A percentile compares a stretch with the other conserved stretches of the same genome.
Conservation (phyloP, 2,113 vertebrate genomes). For the Electrona antarctica region DNA sequence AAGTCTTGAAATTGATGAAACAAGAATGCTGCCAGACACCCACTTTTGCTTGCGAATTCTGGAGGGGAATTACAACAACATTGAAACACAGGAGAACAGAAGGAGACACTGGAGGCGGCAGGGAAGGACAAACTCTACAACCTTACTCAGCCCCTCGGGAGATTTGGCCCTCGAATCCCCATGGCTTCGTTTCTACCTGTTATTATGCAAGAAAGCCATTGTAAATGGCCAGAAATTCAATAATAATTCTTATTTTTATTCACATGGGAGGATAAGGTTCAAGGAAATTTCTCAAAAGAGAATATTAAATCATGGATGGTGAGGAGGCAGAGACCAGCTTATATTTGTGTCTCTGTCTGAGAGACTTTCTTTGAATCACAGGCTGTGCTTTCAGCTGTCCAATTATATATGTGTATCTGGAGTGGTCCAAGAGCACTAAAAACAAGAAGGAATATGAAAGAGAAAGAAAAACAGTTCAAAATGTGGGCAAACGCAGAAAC, state of each 20-base stretch:
- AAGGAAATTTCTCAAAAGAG: slow-evolving; percentile 31
- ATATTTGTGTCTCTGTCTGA: slow-evolving; percentile 42
- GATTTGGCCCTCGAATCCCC: not conserved
- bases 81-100: slow-evolving; percentile 9
- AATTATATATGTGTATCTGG: slow-evolving; percentile 35
- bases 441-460: slow-evolving; percentile 14
- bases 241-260: slow-evolving; percentile 50
- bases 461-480: not conserved
- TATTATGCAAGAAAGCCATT: slow-evolving; percentile 29
- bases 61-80: slow-evolving; percentile 13
- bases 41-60: slow-evolving; percentile 15
- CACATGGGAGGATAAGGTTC: slow-evolving; percentile 40
- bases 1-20: not conserved
- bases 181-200: slow-evolving; percentile 1
- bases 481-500: not conserved
- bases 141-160: slow-evolving; percentile 6
- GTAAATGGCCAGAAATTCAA: slow-evolving; percentile 42
- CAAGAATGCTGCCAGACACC: slow-evolving; percentile 27
- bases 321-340: slow-evolving; percentile 31
- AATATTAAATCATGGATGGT: slow-evolving; percentile 40
- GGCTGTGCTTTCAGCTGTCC: slow-evolving; percentile 24
- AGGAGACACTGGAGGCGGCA: slow-evolving; percentile 18
- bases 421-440: slow-evolving; percentile 16
- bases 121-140: slow-evolving; percentile 8
- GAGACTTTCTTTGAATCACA: slow-evolving; percentile 21